A percentile compares a stretch with the other conserved stretches of the same genome.
Evolutionary conservation across 2,888 invertebrate species (phyloP).

Genomic region (Galeopsomyia nigrocyanea): DNA sequence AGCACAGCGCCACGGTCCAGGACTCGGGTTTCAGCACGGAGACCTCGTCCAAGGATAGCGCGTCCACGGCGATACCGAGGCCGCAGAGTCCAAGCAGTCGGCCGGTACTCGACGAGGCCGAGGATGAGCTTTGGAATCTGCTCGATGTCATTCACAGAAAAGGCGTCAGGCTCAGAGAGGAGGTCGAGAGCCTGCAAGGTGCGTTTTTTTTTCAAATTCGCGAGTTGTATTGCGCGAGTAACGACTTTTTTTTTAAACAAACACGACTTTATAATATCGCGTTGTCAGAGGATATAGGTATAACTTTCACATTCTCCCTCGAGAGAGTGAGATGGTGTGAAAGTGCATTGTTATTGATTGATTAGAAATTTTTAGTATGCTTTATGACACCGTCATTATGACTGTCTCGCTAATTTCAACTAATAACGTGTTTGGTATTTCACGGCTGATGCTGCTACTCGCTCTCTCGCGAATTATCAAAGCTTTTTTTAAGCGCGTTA

Average conservation of each 20-base stretch:
- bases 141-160: conserved; percentile 89
- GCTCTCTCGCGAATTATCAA: conserved; percentile 11
- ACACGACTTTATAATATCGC: too few species aligned
- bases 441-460: not conserved
- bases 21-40: conserved; percentile 94
- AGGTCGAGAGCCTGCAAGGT: conserved; percentile 77
- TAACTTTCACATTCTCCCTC: conserved; percentile 20
- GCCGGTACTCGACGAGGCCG: conserved; percentile 71
- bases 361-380: conserved; percentile 12
- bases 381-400: conserved; percentile 28
- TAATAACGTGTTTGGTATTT: conserved; percentile 13
- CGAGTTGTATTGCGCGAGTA: too few species aligned
- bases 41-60: conserved; percentile 85
- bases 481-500: not conserved
- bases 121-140: conserved; percentile 88
- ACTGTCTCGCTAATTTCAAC: not conserved
- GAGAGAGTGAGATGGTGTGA: conserved; percentile 1
- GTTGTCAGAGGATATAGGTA: too few species aligned
- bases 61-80: conserved; percentile 73
- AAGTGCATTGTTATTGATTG: conserved; percentile 24
- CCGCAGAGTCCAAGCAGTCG: conserved; percentile 63
- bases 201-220: conserved; percentile 38
- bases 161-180: conserved; percentile 79
- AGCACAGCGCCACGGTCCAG: conserved; percentile 78
- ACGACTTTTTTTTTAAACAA: too few species aligned